Percentiles rank a stretch among this genome's conserved stretches.
Evolutionary conservation across 2,888 invertebrate species (phyloP).

Genomic region (Xestia xanthographa): DNA sequence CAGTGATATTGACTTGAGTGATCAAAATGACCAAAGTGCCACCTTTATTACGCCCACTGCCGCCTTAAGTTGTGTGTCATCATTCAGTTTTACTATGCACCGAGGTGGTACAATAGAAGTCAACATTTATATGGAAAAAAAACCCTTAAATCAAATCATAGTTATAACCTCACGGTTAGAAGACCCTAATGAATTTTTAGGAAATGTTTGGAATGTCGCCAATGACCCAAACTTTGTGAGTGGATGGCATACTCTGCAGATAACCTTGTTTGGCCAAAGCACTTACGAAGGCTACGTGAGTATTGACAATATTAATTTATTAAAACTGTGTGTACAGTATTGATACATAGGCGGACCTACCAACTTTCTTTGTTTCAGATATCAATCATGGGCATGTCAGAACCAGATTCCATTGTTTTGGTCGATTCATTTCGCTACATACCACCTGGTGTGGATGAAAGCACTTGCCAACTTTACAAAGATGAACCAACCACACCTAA

Average conservation of each 20-base stretch:
- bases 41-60: slow-evolving; percentile 68
- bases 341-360: background rate
- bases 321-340: background rate
- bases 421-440: slow-evolving; percentile 80
- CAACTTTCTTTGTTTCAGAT: slow-evolving; percentile 72
- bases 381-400: slow-evolving; percentile 71
- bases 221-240: background rate
- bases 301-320: background rate
- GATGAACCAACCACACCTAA: slow-evolving; percentile 11
- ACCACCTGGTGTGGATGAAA: slow-evolving; percentile 65
- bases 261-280: slow-evolving; percentile 9
- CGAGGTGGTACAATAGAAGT: slow-evolving; percentile 8
- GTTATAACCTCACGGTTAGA: background rate
- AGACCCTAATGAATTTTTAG: background rate
- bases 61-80: slow-evolving; percentile 13
- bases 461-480: slow-evolving; percentile 72
- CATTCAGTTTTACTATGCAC: slow-evolving; percentile 17
- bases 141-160: background rate
- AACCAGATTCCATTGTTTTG: slow-evolving; percentile 66
- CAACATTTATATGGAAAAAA: slow-evolving; percentile 23
- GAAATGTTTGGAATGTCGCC: background rate
- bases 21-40: slow-evolving; percentile 66
- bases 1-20: slow-evolving; percentile 11
- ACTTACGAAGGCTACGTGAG: slow-evolving; percentile 43
- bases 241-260: slow-evolving; percentile 37